phyloP scores from a whole-genome alignment of 1,140 invertebrate species.

The Meloidogyne chitwoodi region DNA sequence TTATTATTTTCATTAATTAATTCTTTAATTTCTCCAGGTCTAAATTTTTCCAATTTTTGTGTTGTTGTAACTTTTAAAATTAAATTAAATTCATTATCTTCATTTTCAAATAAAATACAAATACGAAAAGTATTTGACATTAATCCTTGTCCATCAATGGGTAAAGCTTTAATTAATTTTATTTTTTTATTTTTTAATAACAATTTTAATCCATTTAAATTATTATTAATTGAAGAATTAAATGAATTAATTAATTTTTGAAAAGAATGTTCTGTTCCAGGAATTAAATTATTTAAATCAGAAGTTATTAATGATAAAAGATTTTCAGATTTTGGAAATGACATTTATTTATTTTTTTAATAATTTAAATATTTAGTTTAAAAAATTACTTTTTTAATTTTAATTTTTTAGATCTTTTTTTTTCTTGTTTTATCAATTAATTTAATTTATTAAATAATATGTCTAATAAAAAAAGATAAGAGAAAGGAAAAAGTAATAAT shows the following conservation, averaged over 20 bases:
- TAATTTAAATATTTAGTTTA: too few relatives aligned
- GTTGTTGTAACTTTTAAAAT: slow-evolving; percentile 10
- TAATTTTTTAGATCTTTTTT: too few relatives aligned
- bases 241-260: not conserved
- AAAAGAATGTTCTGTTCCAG: slow-evolving; percentile 10
- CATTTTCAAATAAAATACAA: not conserved
- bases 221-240: not conserved
- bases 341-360: too few relatives aligned
- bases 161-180: not conserved
- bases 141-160: slow-evolving; percentile 15
- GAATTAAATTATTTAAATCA: slow-evolving; percentile 8
- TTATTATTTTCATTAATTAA: not conserved
- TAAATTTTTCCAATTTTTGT: slow-evolving; percentile 8
- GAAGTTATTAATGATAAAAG: not conserved
- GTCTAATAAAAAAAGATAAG: too few relatives aligned
- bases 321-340: not conserved
- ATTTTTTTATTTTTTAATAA: not conserved
- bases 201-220: not conserved
- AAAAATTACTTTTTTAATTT: too few relatives aligned
- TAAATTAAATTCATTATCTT: not conserved
- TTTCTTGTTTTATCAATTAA: too few relatives aligned
- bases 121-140: slow-evolving; percentile 9
- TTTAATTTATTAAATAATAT: too few relatives aligned
- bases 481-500: too few relatives aligned
- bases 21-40: slow-evolving; percentile 1